Base-by-base conservation (phyloP, 2,797 vertebrate genomes). In the Gouania willdenowi region DNA sequence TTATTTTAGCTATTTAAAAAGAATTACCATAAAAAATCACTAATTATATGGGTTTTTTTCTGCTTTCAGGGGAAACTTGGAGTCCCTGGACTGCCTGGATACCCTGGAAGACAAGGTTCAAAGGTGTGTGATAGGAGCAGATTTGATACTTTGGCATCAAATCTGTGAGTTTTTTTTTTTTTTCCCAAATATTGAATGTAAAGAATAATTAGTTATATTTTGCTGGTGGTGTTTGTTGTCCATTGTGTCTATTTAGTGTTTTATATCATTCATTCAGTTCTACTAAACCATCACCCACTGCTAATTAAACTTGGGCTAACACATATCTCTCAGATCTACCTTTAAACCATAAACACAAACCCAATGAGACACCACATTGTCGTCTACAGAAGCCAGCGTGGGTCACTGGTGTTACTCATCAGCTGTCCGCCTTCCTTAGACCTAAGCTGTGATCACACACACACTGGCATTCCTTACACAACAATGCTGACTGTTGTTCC, bases 71-170 rank as follows among this genome's bases (percentile, higher is more conserved):
- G 96, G 26, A 98, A 98, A 79, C 94, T 98, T 52, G 96, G 96
- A 12, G 94, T 98, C 16, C 96, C 96, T 9, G 96, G 96, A 68
- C 87, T 98, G 63, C 95, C 95, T 41, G 96, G 96, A 4, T 98
- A 98, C 56, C 95, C 95, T 65, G 96, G 96, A 82, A 91, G 94
- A 87, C 96, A 96, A 88, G 96, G 96, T 47, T 81, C 93, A 37
- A 98, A 98, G 92, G 96, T 95, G 76, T 18, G 73, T 52, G 16
- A 48, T 39, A 9, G 32, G 4, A 31, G 4, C n/a, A n/a, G n/a
- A n/a, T n/a, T n/a, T n/a, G n/a, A n/a, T n/a, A n/a, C n/a, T n/a
- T n/a, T n/a, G n/a, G n/a, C n/a, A n/a, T n/a, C n/a, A n/a, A n/a
- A n/a, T n/a, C n/a, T n/a, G n/a, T n/a, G n/a, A n/a, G n/a, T n/a